Evolutionary conservation across 2,888 invertebrate genomes (phyloP), one percentile per base, ranked within the genome.

Genomic region (Epistrophe eligans): DNA sequence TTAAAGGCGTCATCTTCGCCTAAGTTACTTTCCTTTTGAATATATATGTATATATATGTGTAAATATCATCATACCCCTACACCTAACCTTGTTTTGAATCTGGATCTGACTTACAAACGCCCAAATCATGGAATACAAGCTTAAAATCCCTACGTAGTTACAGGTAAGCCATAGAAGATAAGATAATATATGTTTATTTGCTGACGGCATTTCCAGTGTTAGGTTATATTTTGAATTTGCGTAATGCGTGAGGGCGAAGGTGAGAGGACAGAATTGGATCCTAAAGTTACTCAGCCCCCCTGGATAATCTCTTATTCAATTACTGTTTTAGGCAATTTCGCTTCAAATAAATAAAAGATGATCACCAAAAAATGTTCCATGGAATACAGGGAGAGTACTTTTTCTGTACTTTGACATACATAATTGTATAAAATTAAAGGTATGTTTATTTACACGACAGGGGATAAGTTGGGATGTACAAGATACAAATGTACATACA

Each of bases 281-380:
- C 32, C 50, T 17, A 38, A 77, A 64, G 55, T 64, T 64, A 35
- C 55, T 38, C 43, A 52, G 58, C 58, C 62, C 38, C 38, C 38
- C 32, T 66, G 79, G 83, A 83, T 83, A 79, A 83, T 83, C 83
- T 83, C 73, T 83, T 77, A 83, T 79, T 83, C 83, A 83, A 83
- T 83, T 83, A 83, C 83, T 83, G 60, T 72, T 79, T 67, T 55
- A 73, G 72, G 52, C 73, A 79, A 62, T 83, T 73, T 40, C 45
- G 35, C 52, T 67, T 57, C 66, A 67, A 77, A 73, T 77, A 83
- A 83, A 83, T 83, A 83, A 83, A 77, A 73, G 67, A 83, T 83
- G 60, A 60, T 72, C 70, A 81, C 71, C 77, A 72, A 72, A 64
- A 77, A 82, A 57, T 45, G 10, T 48, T 55, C 13, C n/a, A 43